phyloP scores from a whole-genome alignment of 2,797 vertebrate genomes.

The Peromyscus aztecus region DNA sequence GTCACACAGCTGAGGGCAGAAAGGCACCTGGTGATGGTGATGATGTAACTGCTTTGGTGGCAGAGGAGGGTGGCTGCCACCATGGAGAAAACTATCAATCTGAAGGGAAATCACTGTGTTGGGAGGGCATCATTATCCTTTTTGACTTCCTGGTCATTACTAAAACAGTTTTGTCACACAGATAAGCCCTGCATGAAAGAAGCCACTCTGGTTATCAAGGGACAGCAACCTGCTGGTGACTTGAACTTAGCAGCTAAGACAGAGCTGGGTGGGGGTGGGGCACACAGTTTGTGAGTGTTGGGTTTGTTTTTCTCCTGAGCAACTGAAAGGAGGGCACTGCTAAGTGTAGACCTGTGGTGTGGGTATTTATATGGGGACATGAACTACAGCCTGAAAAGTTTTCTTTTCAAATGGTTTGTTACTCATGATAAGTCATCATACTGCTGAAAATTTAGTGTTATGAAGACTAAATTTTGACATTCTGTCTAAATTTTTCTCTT shows the following conservation, averaged over 20 bases:
- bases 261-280: neutral
- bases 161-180: slow-evolving; percentile 7
- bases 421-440: neutral
- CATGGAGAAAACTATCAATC: neutral
- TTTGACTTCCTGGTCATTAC: neutral
- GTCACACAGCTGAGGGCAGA: neutral
- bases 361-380: neutral
- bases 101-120: neutral
- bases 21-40: neutral
- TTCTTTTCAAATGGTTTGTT: neutral
- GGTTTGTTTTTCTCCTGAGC: neutral
- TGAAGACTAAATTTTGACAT: neutral
- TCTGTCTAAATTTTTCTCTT: neutral
- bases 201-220: neutral
- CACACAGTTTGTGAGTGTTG: neutral
- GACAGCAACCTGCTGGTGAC: neutral
- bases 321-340: neutral
- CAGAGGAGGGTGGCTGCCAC: neutral
- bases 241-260: neutral
- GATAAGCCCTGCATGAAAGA: neutral
- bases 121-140: neutral
- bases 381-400: neutral
- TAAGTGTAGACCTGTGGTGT: neutral
- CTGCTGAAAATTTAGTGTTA: neutral
- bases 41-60: neutral